phyloP scores from a whole-genome alignment of 1,140 invertebrate species.

The Gryllus bimaculatus region DNA sequence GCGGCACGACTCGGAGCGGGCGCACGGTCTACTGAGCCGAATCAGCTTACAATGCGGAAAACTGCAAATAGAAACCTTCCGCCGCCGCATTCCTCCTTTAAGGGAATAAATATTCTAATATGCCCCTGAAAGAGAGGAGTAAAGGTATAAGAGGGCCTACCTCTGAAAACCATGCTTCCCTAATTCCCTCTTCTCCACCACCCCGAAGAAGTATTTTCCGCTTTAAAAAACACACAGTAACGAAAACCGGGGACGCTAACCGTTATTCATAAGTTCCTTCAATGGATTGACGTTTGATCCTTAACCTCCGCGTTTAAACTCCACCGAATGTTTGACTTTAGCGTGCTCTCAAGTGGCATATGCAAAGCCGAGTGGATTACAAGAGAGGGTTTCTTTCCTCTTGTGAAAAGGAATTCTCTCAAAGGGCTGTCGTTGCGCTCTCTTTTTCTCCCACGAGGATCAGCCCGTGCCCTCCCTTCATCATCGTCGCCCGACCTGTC shows the following conservation, averaged over 20 bases:
- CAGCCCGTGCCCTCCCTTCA: neutral
- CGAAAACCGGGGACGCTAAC: slow-evolving; percentile 16
- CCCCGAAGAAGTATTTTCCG: slow-evolving; percentile 16
- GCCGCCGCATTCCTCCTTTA: slow-evolving; percentile 6
- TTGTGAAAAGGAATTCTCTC: slow-evolving; percentile 22
- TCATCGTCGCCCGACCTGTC: neutral
- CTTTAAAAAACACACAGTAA: slow-evolving; percentile 19
- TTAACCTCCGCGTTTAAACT: slow-evolving; percentile 22
- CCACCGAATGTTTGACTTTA: slow-evolving; percentile 23
- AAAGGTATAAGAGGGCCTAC: slow-evolving; percentile 11
- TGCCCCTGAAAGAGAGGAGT: slow-evolving; percentile 9
- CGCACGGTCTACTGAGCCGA: slow-evolving; percentile 8
- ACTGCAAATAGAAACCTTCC: slow-evolving; percentile 18
- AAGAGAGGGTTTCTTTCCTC: slow-evolving; percentile 16
- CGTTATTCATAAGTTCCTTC: slow-evolving; percentile 22
- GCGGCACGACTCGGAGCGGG: too few species aligned
- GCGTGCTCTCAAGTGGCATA: slow-evolving; percentile 24
- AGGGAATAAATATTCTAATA: slow-evolving; percentile 18
- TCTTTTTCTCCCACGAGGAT: slow-evolving; percentile 10
- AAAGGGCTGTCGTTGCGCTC: slow-evolving; percentile 21
- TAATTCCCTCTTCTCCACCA: slow-evolving; percentile 18
- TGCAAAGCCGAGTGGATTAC: slow-evolving; percentile 24
- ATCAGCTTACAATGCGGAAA: slow-evolving; percentile 12
- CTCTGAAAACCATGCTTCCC: slow-evolving; percentile 11
- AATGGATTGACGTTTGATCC: slow-evolving; percentile 25